Conservation (phyloP, 2,888 invertebrate species). For the Nowickia ferox region DNA sequence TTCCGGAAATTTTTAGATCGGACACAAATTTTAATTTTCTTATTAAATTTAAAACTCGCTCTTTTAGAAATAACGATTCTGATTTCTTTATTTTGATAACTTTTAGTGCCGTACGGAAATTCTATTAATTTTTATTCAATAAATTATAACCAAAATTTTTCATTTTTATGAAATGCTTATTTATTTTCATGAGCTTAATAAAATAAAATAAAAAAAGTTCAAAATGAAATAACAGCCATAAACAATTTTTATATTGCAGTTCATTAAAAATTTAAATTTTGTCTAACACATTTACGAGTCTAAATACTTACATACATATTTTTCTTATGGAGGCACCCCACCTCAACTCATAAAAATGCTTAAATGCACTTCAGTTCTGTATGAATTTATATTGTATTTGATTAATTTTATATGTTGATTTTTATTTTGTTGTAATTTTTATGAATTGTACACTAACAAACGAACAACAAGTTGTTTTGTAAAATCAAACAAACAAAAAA, state of each 20-base stretch:
- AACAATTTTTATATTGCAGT: not conserved
- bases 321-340: not conserved
- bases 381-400: slow-evolving; percentile 34
- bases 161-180: not conserved
- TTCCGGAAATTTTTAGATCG: too few relatives aligned
- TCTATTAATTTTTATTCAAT: too few relatives aligned
- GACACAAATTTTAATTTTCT: too few relatives aligned
- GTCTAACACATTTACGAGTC: slow-evolving; percentile 26
- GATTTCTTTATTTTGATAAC: too few relatives aligned
- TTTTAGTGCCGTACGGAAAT: too few relatives aligned
- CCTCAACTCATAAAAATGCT: slow-evolving; percentile 35
- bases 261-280: slow-evolving; percentile 29
- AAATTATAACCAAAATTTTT: too few relatives aligned
- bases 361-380: slow-evolving; percentile 33
- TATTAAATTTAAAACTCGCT: too few relatives aligned
- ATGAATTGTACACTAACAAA: slow-evolving; percentile 34
- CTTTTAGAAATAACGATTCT: too few relatives aligned
- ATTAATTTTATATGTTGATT: slow-evolving; percentile 23
- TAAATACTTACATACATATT: not conserved
- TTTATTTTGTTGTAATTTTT: slow-evolving; percentile 37
- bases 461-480: slow-evolving; percentile 33
- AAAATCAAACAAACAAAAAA: slow-evolving; percentile 1
- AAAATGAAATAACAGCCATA: not conserved
- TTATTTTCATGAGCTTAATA: not conserved
- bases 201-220: too few relatives aligned